Evolutionary conservation across 2,797 vertebrate genomes (phyloP), one percentile per base, ranked within the genome.

Genomic region (Erethizon dorsatum): DNA sequence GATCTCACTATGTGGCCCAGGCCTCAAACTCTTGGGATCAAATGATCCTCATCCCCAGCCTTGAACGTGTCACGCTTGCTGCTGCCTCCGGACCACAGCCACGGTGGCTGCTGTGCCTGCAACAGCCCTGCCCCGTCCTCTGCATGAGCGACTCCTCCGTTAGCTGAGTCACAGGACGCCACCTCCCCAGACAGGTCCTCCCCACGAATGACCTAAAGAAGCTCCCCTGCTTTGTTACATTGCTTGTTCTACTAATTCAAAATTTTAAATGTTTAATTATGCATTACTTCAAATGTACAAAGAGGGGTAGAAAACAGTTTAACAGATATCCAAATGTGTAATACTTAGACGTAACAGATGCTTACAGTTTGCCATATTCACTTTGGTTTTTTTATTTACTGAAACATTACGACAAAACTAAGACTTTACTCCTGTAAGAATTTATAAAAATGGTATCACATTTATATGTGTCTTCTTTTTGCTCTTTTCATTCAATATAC

Each of bases 211-310:
- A 77, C 13, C 12, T 80, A 65, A 80, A 80, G 54, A 8, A 75
- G 54, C 4, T 24, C 20, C 6, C 54, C 4, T 61, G 2, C 3
- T 56, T 57, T 59, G 82, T 77, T 47, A 93, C 33, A 79, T 1
- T 83, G 15, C 31, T 33, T 63, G 31, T 71, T 91, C 57, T 59
- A 92, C 28, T 80, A 67, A 67, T 26, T 79, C 78, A 77, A 89
- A 89, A 61, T 71, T 85, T 10, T 61, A 91, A 94, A 80, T 61
- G 24, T 26, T 80, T 91, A 79, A 83, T 67, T 73, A 90, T 69
- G 12, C 92, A 96, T 78, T 57, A 89, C 47, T 96, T 97, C 73
- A 91, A 90, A 57, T 28, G 24, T 65, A 77, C 20, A 90, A 86
- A 88, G 31, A 91, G 77, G 52, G 73, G 3, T 50, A 77, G 91